phyloP scores from a whole-genome alignment of 2,888 invertebrate species.

The Thumatha senex region DNA sequence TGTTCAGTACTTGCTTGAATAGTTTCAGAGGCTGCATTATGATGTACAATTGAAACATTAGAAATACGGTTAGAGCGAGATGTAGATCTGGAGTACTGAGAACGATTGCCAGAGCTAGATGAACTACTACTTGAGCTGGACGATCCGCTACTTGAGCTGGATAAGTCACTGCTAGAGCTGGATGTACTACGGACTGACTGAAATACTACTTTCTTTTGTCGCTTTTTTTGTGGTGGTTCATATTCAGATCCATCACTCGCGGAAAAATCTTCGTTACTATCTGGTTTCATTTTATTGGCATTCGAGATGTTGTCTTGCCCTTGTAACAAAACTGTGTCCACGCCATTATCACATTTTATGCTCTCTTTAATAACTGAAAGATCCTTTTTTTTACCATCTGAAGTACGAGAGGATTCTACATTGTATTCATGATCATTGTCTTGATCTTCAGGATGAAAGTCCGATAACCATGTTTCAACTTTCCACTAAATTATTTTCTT shows the following conservation, averaged over 20 bases:
- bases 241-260: slow-evolving; percentile 1
- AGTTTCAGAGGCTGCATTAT: slow-evolving; percentile 7
- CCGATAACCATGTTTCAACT: slow-evolving; percentile 1
- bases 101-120: background rate
- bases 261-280: slow-evolving; percentile 2
- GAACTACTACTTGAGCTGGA: too few relatives aligned
- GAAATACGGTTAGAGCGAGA: slow-evolving; percentile 9
- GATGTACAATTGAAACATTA: slow-evolving; percentile 9
- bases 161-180: background rate
- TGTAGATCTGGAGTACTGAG: background rate
- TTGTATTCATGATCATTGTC: slow-evolving; percentile 1
- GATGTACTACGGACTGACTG: background rate
- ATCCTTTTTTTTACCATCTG: background rate
- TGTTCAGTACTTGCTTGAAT: slow-evolving; percentile 8
- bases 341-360: background rate
- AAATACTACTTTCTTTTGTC: background rate
- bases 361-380: background rate
- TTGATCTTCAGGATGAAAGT: background rate
- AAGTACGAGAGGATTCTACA: background rate
- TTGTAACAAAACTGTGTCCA: background rate
- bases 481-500: background rate
- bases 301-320: background rate
- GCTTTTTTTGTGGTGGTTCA: background rate
- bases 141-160: too few relatives aligned
- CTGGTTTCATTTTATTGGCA: background rate